These are phyloP conservation scores for Nemoura dubitans DNA, from an alignment of 2,888 invertebrate genomes.

Conservation along the genomic window DNA sequence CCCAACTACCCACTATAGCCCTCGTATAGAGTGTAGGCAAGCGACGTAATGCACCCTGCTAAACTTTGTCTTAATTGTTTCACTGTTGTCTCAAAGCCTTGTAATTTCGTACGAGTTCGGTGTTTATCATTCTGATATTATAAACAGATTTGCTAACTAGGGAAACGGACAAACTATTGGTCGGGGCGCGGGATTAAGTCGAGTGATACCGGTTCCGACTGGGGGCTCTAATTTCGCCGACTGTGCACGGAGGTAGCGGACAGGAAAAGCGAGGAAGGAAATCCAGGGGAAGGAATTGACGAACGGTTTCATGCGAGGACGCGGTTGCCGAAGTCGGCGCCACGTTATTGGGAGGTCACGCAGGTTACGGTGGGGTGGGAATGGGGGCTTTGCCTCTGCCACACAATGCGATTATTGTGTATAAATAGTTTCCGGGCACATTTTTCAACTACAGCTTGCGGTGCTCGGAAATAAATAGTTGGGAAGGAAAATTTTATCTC, in stretches of 20 bases:
- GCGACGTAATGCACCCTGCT: neutral
- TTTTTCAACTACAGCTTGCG: too few species aligned
- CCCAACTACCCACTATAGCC: neutral
- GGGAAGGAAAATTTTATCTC: too few species aligned
- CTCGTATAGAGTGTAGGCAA: neutral
- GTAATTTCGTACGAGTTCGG: neutral
- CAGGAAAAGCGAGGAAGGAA: too few species aligned
- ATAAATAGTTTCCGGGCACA: too few species aligned
- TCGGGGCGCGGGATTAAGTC: neutral
- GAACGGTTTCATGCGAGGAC: neutral
- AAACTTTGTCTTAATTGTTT: neutral
- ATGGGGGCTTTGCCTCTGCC: too few species aligned
- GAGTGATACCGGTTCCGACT: neutral
- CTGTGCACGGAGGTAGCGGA: too few species aligned
- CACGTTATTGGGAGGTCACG: neutral
- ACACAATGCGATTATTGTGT: too few species aligned
- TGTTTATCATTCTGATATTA: neutral
- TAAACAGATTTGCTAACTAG: constrained; percentile 8
- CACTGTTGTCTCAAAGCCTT: neutral
- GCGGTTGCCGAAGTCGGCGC: neutral
- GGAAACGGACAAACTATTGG: neutral
- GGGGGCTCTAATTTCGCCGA: too few species aligned
- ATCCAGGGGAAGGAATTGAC: neutral
- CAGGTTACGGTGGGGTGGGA: neutral
- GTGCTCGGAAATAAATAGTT: too few species aligned